Percentiles rank a stretch among this genome's conserved stretches.
Conservation (phyloP, 1,140 invertebrate genomes). For the Ceratoteleas bidentatus region DNA sequence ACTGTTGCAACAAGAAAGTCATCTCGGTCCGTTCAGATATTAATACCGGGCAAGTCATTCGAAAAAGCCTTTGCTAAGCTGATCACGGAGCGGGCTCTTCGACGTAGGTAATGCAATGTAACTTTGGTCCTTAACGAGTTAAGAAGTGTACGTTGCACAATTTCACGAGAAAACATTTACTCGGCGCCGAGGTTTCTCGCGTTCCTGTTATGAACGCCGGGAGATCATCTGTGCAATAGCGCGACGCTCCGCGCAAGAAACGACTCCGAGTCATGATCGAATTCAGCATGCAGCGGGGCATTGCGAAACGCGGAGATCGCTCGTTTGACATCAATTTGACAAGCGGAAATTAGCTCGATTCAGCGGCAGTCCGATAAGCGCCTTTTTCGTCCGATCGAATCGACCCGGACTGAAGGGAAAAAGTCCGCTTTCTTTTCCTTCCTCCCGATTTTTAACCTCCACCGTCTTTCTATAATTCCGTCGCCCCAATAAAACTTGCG, state of each 20-base stretch:
- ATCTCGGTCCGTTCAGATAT: slow-evolving; percentile 11
- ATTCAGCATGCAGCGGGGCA: slow-evolving; percentile 40
- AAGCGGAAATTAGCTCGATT: not conserved
- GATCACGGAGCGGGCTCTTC: slow-evolving; percentile 57
- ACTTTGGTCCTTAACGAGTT: slow-evolving; percentile 63
- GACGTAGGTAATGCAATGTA: slow-evolving; percentile 49
- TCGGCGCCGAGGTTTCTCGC: slow-evolving; percentile 57
- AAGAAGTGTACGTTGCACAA: slow-evolving; percentile 65
- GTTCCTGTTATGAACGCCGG: slow-evolving; percentile 52
- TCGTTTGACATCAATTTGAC: not conserved
- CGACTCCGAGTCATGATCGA: slow-evolving; percentile 60
- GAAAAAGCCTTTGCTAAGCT: slow-evolving; percentile 43
- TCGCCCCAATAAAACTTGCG: no score
- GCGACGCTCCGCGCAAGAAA: slow-evolving; percentile 37
- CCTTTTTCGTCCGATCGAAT: no score
- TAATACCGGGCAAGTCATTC: slow-evolving; percentile 30
- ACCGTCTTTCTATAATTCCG: no score
- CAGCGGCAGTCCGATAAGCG: no score
- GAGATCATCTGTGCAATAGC: slow-evolving; percentile 54
- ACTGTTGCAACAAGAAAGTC: slow-evolving; percentile 3
- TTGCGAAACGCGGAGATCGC: not conserved
- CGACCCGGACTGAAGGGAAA: no score
- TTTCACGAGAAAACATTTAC: slow-evolving; percentile 66
- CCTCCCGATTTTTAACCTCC: no score
- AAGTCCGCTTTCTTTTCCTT: not conserved